phyloP scores from a whole-genome alignment of 2,113 vertebrate genomes.

The Phycodurus eques region DNA sequence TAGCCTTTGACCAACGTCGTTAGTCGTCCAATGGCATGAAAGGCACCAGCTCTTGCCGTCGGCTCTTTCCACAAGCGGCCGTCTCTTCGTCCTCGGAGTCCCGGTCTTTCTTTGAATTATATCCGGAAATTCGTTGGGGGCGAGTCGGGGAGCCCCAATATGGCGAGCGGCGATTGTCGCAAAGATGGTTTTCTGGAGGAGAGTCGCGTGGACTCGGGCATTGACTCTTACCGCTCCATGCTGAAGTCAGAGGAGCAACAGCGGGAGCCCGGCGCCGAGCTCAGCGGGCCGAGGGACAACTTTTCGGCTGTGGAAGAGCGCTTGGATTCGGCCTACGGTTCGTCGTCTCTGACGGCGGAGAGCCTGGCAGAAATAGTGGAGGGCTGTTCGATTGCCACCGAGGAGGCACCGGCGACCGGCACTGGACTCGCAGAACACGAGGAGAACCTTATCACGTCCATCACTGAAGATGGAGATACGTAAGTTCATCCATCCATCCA shows the following conservation, averaged over 20 bases:
- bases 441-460: conserved; percentile 59
- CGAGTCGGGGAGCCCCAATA: conserved; percentile 32
- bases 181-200: conserved; percentile 68
- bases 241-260: conserved; percentile 60
- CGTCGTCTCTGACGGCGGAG: conserved; percentile 70
- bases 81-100: conserved; percentile 15
- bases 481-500: no score
- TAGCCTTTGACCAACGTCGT: not conserved
- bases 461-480: conserved; percentile 81
- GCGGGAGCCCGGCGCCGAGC: conserved; percentile 35
- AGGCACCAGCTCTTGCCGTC: conserved; percentile 36
- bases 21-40: conserved; percentile 64
- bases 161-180: conserved; percentile 59
- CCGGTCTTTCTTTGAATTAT: conserved; percentile 12
- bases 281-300: conserved; percentile 63
- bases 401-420: conserved; percentile 5
- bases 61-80: not conserved
- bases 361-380: conserved; percentile 63
- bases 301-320: conserved; percentile 62
- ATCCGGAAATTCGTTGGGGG: conserved; percentile 22
- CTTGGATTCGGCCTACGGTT: conserved; percentile 75
- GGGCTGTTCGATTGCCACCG: conserved; percentile 39
- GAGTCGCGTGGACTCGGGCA: conserved; percentile 69
- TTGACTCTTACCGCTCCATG: conserved; percentile 64
- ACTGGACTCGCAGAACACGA: conserved; percentile 56